Evolutionary conservation across 2,888 invertebrate genomes (phyloP), one percentile per base, ranked within the genome.

Genomic region (Dicyrtomina minuta): DNA sequence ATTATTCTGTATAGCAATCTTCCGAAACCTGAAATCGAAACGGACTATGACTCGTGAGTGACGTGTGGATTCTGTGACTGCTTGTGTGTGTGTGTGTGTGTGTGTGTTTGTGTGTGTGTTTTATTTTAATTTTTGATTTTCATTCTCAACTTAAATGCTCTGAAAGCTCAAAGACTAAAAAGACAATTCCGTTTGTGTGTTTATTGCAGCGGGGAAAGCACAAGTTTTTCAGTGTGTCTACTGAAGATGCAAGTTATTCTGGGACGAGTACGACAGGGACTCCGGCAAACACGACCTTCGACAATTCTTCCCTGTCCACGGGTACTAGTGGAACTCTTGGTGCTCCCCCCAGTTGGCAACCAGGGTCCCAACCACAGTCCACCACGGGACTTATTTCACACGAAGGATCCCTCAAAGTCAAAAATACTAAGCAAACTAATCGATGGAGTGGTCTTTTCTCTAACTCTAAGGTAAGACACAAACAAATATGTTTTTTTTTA

Each of bases 391-490:
- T 72, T 66, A 73, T 77, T 51, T 78, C 79, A 33, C 79, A 79
- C 66, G 79, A 80, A 69, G 80, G 79, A 46, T 79, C 79, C 58
- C 75, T 79, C 68, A 80, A 80, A 74, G 77, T 77, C 46, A 79
- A 78, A 68, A 75, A 75, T 55, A 71, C 74, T 74, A 83, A 84
- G 74, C 85, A 86, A 78, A 84, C 87, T 75, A 88, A 88, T 80
- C 85, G 89, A 72, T 88, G 89, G 87, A 88, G 89, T 64, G 87
- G 88, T 26, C 86, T 90, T 77, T 89, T 89, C 80, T 87, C 88
- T 68, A 87, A 88, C 78, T 75, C 77, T 77, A 87, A 85, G 81
- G 85, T 84, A 79, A 74, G 74, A 44, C 26, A 51, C n/a, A 15
- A 8, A 10, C 39, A 2, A 43, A 33, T 10, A 22, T 24, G 5